Conservation (phyloP, 2,888 invertebrate species). For the Xanthia icteritia region DNA sequence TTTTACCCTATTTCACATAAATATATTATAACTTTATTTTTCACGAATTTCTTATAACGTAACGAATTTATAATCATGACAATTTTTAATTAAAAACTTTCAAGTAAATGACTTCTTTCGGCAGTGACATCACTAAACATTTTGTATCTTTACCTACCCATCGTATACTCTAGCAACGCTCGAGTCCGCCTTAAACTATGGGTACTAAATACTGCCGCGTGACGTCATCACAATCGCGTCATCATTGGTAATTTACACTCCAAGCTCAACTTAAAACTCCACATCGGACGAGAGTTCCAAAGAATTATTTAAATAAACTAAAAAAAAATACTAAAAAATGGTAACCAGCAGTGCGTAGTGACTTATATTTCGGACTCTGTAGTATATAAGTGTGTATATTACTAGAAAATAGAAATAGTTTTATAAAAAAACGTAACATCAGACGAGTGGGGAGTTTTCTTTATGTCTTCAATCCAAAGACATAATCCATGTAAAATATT, state of each 20-base stretch:
- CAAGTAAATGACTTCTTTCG: neutral
- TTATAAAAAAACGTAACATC: constrained; percentile 72
- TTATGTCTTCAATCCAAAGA: constrained; percentile 69
- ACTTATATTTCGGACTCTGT: constrained; percentile 77
- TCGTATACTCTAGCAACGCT: constrained; percentile 45
- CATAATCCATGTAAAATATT: constrained; percentile 84
- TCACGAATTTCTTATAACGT: neutral
- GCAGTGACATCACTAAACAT: constrained; percentile 32
- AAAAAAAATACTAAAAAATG: constrained; percentile 46
- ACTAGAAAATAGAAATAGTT: constrained; percentile 79
- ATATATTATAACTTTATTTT: neutral
- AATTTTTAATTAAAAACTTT: constrained; percentile 5
- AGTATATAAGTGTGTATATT: constrained; percentile 82
- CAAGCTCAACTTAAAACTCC: constrained; percentile 47
- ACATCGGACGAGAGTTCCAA: constrained; percentile 65
- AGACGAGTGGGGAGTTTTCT: constrained; percentile 53
- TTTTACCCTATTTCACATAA: neutral
- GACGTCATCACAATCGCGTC: constrained; percentile 37
- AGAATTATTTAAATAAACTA: constrained; percentile 66
- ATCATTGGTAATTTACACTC: constrained; percentile 31
- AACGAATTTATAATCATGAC: constrained; percentile 48
- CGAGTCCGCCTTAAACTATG: constrained; percentile 58
- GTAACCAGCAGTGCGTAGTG: constrained; percentile 81
- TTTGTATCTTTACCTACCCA: constrained; percentile 41
- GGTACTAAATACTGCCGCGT: constrained; percentile 45